Evolutionary conservation across 2,113 vertebrate genomes (phyloP).

Genomic region (Bos javanicus): DNA sequence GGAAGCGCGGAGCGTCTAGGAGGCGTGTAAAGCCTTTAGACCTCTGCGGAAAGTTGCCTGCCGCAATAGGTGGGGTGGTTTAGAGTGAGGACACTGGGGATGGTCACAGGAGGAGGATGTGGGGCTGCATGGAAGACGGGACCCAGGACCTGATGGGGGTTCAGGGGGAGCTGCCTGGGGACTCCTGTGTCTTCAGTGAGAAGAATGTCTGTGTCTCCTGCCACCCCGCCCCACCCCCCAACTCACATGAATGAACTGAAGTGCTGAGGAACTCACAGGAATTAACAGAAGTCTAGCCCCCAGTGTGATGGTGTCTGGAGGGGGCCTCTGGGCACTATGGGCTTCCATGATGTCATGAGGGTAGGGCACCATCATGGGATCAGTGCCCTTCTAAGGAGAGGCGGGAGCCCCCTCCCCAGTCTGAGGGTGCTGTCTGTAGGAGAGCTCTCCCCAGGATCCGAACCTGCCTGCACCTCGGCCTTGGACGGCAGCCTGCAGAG

Average conservation of each 20-base stretch:
- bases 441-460: rapidly evolving
- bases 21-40: rapidly evolving
- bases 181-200: no score
- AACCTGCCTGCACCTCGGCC: rapidly evolving
- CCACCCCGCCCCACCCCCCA: rapidly evolving
- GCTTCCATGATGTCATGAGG: no score
- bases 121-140: no score
- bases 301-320: neutral
- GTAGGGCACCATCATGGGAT: rapidly evolving
- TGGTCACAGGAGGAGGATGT: neutral
- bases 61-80: neutral
- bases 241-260: neutral
- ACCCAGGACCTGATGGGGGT: neutral
- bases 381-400: neutral
- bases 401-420: rapidly evolving
- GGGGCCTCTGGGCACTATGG: neutral
- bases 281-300: neutral
- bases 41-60: no score
- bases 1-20: neutral
- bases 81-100: neutral
- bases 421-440: neutral
- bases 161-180: neutral
- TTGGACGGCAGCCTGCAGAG: neutral
- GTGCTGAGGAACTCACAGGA: neutral
- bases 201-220: neutral